phyloP scores from a whole-genome alignment of 2,113 vertebrate genomes.

The Anolis sagrei region DNA sequence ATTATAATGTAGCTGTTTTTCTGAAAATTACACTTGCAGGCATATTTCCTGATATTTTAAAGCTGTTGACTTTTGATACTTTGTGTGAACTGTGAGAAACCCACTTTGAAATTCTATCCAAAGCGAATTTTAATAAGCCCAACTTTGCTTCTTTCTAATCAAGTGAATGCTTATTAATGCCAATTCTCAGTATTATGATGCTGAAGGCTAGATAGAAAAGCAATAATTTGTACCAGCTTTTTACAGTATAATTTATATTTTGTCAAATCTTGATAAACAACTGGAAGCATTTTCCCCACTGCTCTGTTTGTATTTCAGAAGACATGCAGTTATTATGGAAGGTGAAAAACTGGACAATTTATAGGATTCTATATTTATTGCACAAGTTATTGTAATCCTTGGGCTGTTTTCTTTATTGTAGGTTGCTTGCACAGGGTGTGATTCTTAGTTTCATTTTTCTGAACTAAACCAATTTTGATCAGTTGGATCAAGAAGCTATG shows the following conservation, averaged over 20 bases:
- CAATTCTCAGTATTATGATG: not conserved
- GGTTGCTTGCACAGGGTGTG: not conserved
- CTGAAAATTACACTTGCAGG: not conserved
- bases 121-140: not conserved
- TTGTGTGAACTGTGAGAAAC: not conserved
- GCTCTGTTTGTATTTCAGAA: not conserved
- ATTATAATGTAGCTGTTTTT: not conserved
- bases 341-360: conserved; percentile 1
- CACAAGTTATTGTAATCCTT: not conserved
- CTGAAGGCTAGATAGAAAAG: conserved; percentile 3
- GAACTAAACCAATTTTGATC: not conserved
- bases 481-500: not conserved
- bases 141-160: conserved; percentile 1
- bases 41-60: conserved; percentile 24
- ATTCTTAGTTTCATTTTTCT: not conserved
- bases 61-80: not conserved
- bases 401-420: not conserved
- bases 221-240: not conserved
- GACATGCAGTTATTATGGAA: not conserved
- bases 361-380: not conserved
- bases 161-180: not conserved
- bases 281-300: not conserved
- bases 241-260: not conserved
- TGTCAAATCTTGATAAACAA: not conserved
- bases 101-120: not conserved